Base-by-base conservation (phyloP, 2,113 vertebrate species). In the Aegithalos caudatus region DNA sequence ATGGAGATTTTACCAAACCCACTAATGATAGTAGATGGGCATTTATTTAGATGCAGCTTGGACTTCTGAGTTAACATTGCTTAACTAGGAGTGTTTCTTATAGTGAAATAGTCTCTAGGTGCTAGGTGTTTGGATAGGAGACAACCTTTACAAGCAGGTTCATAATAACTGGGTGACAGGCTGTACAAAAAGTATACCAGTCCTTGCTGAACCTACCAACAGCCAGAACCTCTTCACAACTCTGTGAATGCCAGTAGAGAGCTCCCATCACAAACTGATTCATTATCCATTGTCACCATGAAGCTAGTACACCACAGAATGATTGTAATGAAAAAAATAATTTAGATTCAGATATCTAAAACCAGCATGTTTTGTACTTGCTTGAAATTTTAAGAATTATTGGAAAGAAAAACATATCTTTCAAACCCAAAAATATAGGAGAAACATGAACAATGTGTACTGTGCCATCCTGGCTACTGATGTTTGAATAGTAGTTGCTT, bases 371-470 rank as follows among this genome's bases (percentile, higher is more conserved):
- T 86, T 80, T 57, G 23, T 51, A 62, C 19, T 90, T 86, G 24
- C 50, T 70, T 80, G 60, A 70, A 92, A 90, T 61, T 40, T 92
- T 73, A 80, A 88, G 25, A 73, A 45, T n/a, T 62, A 35, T 10
- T 62, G 33, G 33, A 82, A 83, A 81, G 33, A 66, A 82, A 65
- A 96, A 15, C 4, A 21, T 48, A 20, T 25, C 48, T 87, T 79
- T 18, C 71, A 85, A 51, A 56, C 6, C 7, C 25, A 8, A 66
- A 73, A 61, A 48, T 80, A 31, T 10, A 35, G 1, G 4, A 72
- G 31, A 90, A 76, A 54, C 11, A 27, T 25, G 16, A 93, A 57
- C 25, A 57, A 9, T 9, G 12, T 73, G 7, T 33, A 65, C 38
- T 62, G 38, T 60, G 38, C 44, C 73, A 15, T 31, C 23, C 37